Conservation (phyloP, 2,797 vertebrate genomes). For the Hippoglossus hippoglossus region DNA sequence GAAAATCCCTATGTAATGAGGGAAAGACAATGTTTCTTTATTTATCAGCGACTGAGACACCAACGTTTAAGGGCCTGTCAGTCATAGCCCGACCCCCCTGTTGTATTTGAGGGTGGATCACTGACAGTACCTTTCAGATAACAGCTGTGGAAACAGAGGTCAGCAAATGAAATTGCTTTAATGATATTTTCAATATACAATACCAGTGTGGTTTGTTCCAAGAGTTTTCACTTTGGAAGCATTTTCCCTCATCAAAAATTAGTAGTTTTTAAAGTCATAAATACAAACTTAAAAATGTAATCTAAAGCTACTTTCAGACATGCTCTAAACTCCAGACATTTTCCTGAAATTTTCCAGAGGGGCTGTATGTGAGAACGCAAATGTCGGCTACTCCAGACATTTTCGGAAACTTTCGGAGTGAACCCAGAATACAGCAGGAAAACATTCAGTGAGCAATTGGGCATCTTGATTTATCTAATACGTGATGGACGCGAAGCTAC, state of each 20-base stretch:
- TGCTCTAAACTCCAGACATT: too few relatives aligned
- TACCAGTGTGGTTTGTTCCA: constrained; percentile 21
- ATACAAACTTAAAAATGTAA: too few relatives aligned
- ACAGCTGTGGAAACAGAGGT: constrained; percentile 35
- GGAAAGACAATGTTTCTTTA: constrained; percentile 75
- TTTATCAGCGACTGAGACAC: constrained; percentile 63
- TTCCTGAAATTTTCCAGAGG: too few relatives aligned
- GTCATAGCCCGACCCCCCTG: constrained; percentile 48
- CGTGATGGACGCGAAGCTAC: too few relatives aligned
- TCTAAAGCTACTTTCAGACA: too few relatives aligned
- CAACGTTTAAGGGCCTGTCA: constrained; percentile 69
- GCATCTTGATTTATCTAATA: too few relatives aligned
- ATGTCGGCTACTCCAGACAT: too few relatives aligned
- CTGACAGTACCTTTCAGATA: constrained; percentile 74
- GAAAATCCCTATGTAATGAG: constrained; percentile 80
- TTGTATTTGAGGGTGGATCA: constrained; percentile 56
- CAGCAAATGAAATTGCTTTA: neutral
- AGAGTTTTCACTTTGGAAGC: constrained; percentile 41
- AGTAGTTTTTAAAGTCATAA: neutral
- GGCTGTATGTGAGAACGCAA: too few relatives aligned
- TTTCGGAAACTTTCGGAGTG: too few relatives aligned
- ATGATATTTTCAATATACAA: neutral
- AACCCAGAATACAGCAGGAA: too few relatives aligned
- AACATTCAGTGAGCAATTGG: too few relatives aligned
- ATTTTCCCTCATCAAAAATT: constrained; percentile 26